Conservation (phyloP, 2,888 invertebrate species). For the Syritta pipiens region DNA sequence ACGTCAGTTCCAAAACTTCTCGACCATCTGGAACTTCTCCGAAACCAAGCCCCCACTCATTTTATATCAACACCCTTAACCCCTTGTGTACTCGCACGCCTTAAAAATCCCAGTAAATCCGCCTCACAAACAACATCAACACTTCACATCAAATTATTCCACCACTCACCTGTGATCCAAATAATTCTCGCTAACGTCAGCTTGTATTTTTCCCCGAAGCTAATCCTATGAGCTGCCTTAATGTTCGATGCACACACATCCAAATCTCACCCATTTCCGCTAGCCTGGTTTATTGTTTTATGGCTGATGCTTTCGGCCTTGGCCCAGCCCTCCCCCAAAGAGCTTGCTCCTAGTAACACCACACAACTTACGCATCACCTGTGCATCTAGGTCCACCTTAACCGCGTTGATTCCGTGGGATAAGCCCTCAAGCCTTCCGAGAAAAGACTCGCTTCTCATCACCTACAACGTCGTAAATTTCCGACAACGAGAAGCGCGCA, state of each 20-base stretch:
- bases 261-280: no score
- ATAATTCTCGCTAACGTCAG: background rate
- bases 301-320: background rate
- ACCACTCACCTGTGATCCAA: background rate
- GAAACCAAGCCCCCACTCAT: no score
- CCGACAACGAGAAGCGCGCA: slow-evolving; percentile 21
- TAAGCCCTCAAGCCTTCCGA: background rate
- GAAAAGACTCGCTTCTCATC: background rate
- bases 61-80: no score
- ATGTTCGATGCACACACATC: no score
- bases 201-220: background rate
- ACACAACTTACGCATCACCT: background rate
- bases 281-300: background rate
- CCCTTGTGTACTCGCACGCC: no score
- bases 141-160: background rate
- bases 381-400: background rate
- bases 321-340: background rate
- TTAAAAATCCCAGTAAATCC: no score
- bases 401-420: slow-evolving; percentile 8
- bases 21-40: no score
- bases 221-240: background rate
- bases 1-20: no score
- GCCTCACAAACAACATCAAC: background rate
- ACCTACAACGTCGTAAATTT: slow-evolving; percentile 9
- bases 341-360: background rate